phyloP scores from a whole-genome alignment of 2,888 invertebrate species.

The Pediacus dermestoides region DNA sequence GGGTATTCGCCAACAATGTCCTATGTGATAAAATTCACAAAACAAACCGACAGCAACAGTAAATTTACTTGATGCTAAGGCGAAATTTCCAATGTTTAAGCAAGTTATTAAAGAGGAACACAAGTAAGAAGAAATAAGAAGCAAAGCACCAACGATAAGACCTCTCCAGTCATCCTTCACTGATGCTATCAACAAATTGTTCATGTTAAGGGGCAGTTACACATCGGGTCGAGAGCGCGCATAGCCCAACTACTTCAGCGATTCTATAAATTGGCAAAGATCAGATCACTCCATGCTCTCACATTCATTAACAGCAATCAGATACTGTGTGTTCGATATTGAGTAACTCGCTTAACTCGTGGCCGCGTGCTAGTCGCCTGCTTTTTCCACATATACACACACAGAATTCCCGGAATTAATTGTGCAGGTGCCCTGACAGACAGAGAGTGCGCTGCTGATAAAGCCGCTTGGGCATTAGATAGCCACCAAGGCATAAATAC shows the following conservation, averaged over 20 bases:
- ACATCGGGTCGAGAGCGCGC: slow-evolving; percentile 23
- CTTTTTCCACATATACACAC: slow-evolving; percentile 27
- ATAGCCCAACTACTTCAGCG: slow-evolving; percentile 26
- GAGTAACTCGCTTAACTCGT: slow-evolving; percentile 25
- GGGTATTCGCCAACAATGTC: slow-evolving; percentile 31
- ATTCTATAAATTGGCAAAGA: slow-evolving; percentile 44
- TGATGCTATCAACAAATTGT: slow-evolving; percentile 42
- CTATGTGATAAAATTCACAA: slow-evolving; percentile 30
- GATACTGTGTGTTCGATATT: slow-evolving; percentile 38
- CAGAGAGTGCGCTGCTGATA: slow-evolving; percentile 26
- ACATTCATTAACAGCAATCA: slow-evolving; percentile 47
- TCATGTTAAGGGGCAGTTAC: slow-evolving; percentile 41
- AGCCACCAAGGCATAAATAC: slow-evolving; percentile 15
- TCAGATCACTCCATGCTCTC: slow-evolving; percentile 38
- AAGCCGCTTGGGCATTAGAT: slow-evolving; percentile 22
- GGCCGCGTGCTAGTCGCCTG: slow-evolving; percentile 13
- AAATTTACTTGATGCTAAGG: too few species aligned
- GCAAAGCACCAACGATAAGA: too few species aligned
- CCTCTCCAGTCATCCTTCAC: slow-evolving; percentile 23
- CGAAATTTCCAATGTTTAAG: too few species aligned
- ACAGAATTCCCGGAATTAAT: slow-evolving; percentile 35
- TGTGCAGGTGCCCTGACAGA: slow-evolving; percentile 30
- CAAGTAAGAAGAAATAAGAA: too few species aligned
- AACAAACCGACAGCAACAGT: too few species aligned
- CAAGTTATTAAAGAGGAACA: too few species aligned